These are phyloP conservation scores for Chloroceryle aenea DNA, from an alignment of 2,113 vertebrate genomes.

Conservation along the genomic window DNA sequence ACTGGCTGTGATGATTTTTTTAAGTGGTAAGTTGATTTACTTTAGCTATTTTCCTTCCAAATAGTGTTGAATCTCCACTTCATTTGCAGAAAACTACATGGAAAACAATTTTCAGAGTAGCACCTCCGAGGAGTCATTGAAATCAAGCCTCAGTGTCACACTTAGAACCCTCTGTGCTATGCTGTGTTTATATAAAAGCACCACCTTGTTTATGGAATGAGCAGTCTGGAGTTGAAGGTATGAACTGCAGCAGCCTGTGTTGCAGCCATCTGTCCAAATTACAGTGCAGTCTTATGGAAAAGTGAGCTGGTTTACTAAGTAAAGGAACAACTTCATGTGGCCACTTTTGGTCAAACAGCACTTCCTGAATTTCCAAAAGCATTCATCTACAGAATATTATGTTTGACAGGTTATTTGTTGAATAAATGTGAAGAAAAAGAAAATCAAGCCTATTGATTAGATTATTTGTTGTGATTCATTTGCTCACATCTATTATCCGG, in stretches of 20 bases:
- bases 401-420: not conserved
- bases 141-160: not conserved
- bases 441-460: not conserved
- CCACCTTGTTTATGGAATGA: not conserved
- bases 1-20: not conserved
- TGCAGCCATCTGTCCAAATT: not conserved
- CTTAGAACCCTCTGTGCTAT: not conserved
- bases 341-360: not conserved
- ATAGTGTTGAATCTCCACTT: not conserved
- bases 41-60: not conserved
- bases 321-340: not conserved
- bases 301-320: not conserved
- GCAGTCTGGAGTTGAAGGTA: not conserved
- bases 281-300: not conserved
- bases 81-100: not conserved
- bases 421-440: not conserved
- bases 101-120: not conserved
- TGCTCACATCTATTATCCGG: not conserved
- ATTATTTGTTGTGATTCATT: constrained; percentile 21
- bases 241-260: not conserved
- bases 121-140: not conserved
- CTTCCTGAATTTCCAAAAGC: not conserved
- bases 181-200: not conserved
- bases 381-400: not conserved
- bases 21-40: not conserved